Evolutionary conservation across 1,140 invertebrate genomes (phyloP).

Genomic region (Drosophila eugracilis): DNA sequence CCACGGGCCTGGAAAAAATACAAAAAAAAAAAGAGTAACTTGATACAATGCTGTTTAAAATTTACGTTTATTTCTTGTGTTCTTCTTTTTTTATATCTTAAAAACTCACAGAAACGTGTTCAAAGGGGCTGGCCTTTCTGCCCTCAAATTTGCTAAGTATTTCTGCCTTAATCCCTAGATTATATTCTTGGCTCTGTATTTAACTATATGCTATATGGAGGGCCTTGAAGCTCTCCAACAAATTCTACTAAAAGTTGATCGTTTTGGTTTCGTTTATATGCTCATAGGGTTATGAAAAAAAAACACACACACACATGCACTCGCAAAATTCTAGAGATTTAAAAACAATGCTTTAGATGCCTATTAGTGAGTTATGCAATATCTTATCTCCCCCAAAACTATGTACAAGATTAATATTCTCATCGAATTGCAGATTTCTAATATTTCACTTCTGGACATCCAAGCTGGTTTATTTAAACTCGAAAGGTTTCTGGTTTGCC

Average conservation of each 20-base stretch:
- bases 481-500: not conserved
- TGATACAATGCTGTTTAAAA: constrained; percentile 10
- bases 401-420: constrained; percentile 21
- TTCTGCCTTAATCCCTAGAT: constrained; percentile 13
- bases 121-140: not conserved
- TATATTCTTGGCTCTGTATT: constrained; percentile 12
- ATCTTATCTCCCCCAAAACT: constrained; percentile 1
- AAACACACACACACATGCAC: constrained; percentile 15
- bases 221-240: constrained; percentile 49
- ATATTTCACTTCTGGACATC: constrained; percentile 1
- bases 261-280: constrained; percentile 8
- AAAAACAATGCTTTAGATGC: constrained; percentile 7
- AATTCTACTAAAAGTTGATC: constrained; percentile 70
- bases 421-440: not conserved
- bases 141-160: constrained; percentile 52
- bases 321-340: constrained; percentile 15
- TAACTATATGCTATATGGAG: constrained; percentile 23
- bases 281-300: constrained; percentile 14
- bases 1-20: constrained; percentile 56
- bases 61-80: not conserved
- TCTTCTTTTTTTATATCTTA: constrained; percentile 1
- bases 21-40: constrained; percentile 21
- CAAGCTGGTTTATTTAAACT: not conserved
- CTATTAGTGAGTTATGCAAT: constrained; percentile 1
- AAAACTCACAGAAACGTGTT: constrained; percentile 14